Conservation (phyloP, 2,888 invertebrate species). For the Alsophila aescularia region DNA sequence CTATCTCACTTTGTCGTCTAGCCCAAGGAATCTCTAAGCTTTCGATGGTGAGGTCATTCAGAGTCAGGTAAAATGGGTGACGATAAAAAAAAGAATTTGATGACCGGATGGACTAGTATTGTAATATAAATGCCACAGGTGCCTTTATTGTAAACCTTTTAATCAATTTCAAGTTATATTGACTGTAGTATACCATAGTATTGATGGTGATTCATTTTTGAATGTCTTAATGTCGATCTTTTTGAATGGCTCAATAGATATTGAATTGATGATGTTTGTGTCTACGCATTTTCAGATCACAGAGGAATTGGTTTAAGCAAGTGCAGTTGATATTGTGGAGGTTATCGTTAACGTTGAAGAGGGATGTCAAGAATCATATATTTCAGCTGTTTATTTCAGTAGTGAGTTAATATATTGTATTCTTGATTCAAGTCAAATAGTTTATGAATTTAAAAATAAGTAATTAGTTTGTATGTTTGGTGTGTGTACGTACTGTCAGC, state of each 20-base stretch:
- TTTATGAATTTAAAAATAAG: no score
- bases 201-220: constrained; percentile 43
- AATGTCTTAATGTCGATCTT: constrained; percentile 25
- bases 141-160: constrained; percentile 9
- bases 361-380: constrained; percentile 84
- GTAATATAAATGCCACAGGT: constrained; percentile 22
- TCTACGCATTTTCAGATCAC: constrained; percentile 48
- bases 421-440: no score
- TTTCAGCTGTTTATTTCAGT: constrained; percentile 82
- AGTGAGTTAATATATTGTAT: constrained; percentile 63
- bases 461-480: no score
- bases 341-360: constrained; percentile 83
- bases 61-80: constrained; percentile 17
- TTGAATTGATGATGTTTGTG: constrained; percentile 4
- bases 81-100: constrained; percentile 23
- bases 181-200: no score
- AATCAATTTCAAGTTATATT: constrained; percentile 8
- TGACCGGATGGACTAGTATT: constrained; percentile 14
- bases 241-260: constrained; percentile 22
- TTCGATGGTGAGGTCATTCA: constrained; percentile 9
- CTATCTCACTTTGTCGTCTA: constrained; percentile 7
- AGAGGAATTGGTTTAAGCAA: constrained; percentile 84
- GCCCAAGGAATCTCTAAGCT: constrained; percentile 17
- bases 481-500: no score
- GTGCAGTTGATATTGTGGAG: constrained; percentile 88